Evolutionary conservation across 2,797 vertebrate genomes (phyloP).

Genomic region (Momotus momota): DNA sequence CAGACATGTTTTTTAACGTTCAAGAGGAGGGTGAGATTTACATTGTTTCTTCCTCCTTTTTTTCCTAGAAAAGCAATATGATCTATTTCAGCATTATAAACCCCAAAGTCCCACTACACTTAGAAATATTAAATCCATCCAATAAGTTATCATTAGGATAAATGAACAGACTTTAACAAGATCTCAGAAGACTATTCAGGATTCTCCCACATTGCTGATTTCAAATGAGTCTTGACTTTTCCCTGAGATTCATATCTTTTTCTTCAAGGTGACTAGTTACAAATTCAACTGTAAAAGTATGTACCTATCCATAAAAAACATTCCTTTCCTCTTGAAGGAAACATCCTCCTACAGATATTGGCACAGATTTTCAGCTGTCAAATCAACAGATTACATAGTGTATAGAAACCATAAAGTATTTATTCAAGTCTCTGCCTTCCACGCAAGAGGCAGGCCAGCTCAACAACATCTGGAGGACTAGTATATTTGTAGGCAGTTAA

Average conservation of each 20-base stretch:
- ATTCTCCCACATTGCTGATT: not conserved
- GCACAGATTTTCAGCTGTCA: not conserved
- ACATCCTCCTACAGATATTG: not conserved
- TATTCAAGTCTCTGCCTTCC: not conserved
- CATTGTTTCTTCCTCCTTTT: not conserved
- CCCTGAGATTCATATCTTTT: not conserved
- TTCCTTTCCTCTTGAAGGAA: not conserved
- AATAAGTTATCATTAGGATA: slow-evolving; percentile 6
- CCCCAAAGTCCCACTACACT: not conserved
- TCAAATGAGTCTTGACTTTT: not conserved
- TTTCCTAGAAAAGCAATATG: not conserved
- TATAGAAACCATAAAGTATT: not conserved
- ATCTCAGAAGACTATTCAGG: not conserved
- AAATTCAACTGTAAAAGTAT: not conserved
- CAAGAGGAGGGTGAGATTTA: not conserved
- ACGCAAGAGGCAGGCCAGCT: not conserved
- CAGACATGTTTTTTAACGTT: not conserved
- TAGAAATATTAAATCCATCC: not conserved
- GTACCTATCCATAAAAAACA: not conserved
- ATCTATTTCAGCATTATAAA: not conserved
- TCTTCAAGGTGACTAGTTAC: not conserved
- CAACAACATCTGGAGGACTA: not conserved
- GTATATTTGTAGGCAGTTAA: not conserved
- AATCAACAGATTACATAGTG: not conserved
- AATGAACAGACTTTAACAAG: not conserved